Evolutionary conservation across 2,113 vertebrate genomes (phyloP).

Genomic region (Campylomormyrus numenius): DNA sequence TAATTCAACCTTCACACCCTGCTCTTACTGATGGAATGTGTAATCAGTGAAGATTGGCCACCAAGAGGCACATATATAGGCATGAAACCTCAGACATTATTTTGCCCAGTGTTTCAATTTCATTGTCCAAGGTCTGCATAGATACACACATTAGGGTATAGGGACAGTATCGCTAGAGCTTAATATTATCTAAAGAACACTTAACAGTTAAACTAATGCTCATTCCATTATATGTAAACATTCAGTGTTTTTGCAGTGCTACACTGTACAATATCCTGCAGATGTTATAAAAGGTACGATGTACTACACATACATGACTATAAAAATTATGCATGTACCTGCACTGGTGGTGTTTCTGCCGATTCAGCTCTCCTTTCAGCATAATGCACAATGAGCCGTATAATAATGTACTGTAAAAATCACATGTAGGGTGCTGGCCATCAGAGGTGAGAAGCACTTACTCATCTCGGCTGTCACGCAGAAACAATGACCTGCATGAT

Average conservation of each 20-base stretch:
- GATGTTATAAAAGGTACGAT: background rate
- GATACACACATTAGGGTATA: background rate
- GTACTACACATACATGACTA: background rate
- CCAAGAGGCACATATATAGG: background rate
- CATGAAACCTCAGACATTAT: background rate
- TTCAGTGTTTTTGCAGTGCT: background rate
- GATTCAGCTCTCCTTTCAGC: background rate
- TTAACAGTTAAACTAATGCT: background rate
- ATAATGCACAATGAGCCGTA: background rate
- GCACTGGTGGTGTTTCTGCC: background rate
- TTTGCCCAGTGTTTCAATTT: background rate
- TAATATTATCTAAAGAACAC: background rate
- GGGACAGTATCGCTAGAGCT: background rate
- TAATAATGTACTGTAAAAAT: background rate
- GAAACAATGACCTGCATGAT: background rate
- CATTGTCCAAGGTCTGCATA: background rate
- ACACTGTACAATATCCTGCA: background rate
- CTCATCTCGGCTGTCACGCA: background rate
- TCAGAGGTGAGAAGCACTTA: background rate
- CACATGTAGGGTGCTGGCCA: background rate
- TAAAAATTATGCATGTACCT: background rate
- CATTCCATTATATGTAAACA: background rate
- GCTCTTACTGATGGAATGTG: background rate
- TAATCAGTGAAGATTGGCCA: background rate
- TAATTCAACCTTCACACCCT: background rate